Conservation (phyloP, 1,140 invertebrate species). For the Sitodiplosis mosellana region DNA sequence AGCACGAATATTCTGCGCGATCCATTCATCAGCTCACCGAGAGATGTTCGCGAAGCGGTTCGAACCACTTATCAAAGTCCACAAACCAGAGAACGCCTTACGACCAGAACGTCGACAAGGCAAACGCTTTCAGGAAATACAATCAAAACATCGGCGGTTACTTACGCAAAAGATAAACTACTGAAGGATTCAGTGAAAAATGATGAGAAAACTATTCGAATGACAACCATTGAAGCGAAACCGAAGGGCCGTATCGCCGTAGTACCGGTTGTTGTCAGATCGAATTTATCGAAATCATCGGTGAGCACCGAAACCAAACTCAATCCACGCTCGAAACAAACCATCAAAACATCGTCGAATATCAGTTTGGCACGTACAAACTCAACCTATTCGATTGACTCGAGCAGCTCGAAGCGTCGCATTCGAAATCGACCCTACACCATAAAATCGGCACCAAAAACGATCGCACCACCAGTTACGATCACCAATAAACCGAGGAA, state of each 20-base stretch:
- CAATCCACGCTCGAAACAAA: not conserved
- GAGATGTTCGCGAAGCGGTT: constrained; percentile 36
- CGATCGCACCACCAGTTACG: too few species aligned
- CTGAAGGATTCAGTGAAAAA: constrained; percentile 13
- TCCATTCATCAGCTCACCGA: constrained; percentile 34
- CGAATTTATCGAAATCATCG: not conserved
- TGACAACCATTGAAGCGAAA: constrained; percentile 19
- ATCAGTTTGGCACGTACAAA: constrained; percentile 19
- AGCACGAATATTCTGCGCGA: constrained; percentile 22
- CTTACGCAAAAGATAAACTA: constrained; percentile 2
- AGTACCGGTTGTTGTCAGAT: not conserved
- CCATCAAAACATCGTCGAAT: constrained; percentile 13
- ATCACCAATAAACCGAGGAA: not conserved
- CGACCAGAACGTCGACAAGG: not conserved
- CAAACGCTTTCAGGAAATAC: not conserved
- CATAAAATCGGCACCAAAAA: constrained; percentile 1
- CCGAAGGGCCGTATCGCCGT: not conserved
- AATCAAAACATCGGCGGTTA: not conserved
- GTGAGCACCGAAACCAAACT: not conserved
- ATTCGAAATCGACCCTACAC: constrained; percentile 3
- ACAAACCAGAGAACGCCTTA: not conserved
- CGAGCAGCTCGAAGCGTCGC: constrained; percentile 9
- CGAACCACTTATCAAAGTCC: constrained; percentile 22
- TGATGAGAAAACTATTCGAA: constrained; percentile 28
- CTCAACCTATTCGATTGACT: constrained; percentile 23